A percentile compares a stretch with the other conserved stretches of the same genome.
Conservation (phyloP, 2,113 vertebrate species). For the Petrocephalus zakoni region DNA sequence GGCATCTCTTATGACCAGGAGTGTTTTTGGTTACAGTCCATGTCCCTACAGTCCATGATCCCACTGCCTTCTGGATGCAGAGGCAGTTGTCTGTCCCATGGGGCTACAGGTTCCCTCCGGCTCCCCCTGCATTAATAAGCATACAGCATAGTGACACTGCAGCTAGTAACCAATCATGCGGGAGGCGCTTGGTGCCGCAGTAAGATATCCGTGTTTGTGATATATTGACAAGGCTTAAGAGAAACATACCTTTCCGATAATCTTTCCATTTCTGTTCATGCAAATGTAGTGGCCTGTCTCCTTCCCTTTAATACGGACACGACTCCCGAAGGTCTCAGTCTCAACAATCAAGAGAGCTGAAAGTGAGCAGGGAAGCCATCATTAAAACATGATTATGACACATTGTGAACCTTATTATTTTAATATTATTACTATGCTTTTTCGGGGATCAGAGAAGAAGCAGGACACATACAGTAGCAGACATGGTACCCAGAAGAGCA, state of each 20-base stretch:
- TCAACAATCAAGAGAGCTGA: constrained; percentile 76
- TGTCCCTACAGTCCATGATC: no score
- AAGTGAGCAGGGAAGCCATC: constrained; percentile 45
- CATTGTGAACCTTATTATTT: not conserved
- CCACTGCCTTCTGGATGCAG: not conserved
- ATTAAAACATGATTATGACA: not conserved
- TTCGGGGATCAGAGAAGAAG: not conserved
- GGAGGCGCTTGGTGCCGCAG: not conserved
- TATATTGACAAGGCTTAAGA: not conserved
- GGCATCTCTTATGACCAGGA: not conserved
- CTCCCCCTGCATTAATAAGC: not conserved
- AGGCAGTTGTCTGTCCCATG: not conserved
- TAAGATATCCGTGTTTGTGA: not conserved
- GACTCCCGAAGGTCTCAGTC: constrained; percentile 73
- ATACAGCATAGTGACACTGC: not conserved
- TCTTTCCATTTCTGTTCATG: constrained; percentile 70
- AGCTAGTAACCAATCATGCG: not conserved
- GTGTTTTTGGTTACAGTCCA: no score
- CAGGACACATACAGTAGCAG: not conserved
- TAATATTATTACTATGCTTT: not conserved
- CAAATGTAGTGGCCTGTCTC: constrained; percentile 72
- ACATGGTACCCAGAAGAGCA: not conserved
- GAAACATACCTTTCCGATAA: constrained; percentile 68
- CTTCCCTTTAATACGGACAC: constrained; percentile 72
- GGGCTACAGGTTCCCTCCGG: not conserved